Evolutionary conservation across 2,888 invertebrate genomes (phyloP), one percentile per base, ranked within the genome.

Genomic region (Athrips mouffetella): DNA sequence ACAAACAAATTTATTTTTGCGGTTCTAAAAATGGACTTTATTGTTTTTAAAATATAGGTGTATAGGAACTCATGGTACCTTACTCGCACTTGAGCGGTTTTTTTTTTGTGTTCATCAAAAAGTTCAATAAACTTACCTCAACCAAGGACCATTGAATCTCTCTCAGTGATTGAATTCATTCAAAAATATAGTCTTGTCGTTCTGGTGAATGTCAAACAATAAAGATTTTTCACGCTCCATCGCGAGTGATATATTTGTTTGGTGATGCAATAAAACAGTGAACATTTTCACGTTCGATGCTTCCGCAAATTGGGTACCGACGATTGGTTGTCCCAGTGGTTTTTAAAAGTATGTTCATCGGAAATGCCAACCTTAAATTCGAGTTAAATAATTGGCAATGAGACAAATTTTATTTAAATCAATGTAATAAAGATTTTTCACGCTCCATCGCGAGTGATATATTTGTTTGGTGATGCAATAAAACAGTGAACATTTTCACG

Each of bases 401-500:
- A n/a, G n/a, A n/a, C n/a, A n/a, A n/a, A n/a, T n/a, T n/a, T n/a
- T n/a, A n/a, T n/a, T n/a, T n/a, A n/a, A n/a, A n/a, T n/a, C n/a
- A n/a, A n/a, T n/a, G n/a, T n/a, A 20, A 30, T 20, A 8, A 13
- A 8, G 44, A 30, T 44, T 44, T 42, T 44, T 44, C 20, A 20
- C 13, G 30, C 30, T 2, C 10, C 13, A 10, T 3, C 8, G n/a
- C n/a, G 44, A 44, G 21, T 31, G 21, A 44, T 21, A 16, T 21
- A 31, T 29, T 25, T 29, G 42, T 42, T 29, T 42, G 15, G 27
- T 16, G 23, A 31, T 37, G 21, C 21, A 5, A 20, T 31, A 18
- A 44, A 35, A 35, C 20, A 35, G 15, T 45, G 13, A 45, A 31
- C 31, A 44, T 45, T 45, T 45, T 21, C 44, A 20, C 31, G 20